Evolutionary conservation across 2,113 vertebrate genomes (phyloP).

Genomic region (Trogon surrucura): DNA sequence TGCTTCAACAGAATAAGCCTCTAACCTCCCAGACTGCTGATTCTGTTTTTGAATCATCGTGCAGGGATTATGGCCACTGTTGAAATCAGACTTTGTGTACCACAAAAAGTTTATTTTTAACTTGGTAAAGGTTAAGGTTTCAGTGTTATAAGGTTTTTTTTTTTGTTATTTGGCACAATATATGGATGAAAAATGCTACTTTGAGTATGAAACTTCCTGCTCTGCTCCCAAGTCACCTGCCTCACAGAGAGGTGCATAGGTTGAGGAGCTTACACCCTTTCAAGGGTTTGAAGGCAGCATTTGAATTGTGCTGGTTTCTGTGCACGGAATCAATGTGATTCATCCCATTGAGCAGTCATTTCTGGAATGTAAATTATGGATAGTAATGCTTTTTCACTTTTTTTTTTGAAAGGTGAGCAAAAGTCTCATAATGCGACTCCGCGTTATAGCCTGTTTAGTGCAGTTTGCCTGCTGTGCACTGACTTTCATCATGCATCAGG

Average conservation of each 20-base stretch:
- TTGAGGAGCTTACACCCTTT: not conserved
- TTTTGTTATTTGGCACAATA: not conserved
- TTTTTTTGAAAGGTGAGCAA: slow-evolving; percentile 59
- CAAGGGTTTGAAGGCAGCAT: not conserved
- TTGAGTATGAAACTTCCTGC: not conserved
- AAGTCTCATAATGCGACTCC: slow-evolving; percentile 60
- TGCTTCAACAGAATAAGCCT: not conserved
- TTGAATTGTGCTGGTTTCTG: not conserved
- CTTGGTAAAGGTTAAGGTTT: not conserved
- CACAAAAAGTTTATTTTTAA: not conserved
- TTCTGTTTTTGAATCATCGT: not conserved
- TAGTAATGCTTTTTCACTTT: slow-evolving; percentile 24
- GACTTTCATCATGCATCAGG: slow-evolving; percentile 36
- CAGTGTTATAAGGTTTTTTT: not conserved
- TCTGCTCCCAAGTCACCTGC: not conserved
- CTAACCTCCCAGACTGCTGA: not conserved
- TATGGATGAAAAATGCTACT: not conserved
- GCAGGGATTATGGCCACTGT: not conserved
- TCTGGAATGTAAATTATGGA: slow-evolving; percentile 57
- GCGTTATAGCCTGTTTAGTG: slow-evolving; percentile 53
- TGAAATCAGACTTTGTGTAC: not conserved
- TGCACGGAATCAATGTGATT: not conserved
- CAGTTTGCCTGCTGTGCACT: slow-evolving; percentile 50
- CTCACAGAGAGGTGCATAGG: not conserved
- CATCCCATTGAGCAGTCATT: slow-evolving; percentile 47